Evolutionary conservation across 1,140 invertebrate genomes (phyloP).

Genomic region (Oncopodura yosiiana): DNA sequence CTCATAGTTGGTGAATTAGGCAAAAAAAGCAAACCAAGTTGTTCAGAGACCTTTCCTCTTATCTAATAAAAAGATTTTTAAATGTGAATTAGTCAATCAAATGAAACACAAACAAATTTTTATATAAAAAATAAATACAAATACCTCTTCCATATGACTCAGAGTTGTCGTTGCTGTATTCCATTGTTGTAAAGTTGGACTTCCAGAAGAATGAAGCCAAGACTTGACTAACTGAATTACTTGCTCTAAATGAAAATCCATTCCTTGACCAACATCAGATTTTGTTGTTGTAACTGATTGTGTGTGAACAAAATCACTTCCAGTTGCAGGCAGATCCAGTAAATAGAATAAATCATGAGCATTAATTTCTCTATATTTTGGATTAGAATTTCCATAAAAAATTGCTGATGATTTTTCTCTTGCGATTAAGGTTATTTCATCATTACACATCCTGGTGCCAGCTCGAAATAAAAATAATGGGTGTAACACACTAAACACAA

Average conservation of each 20-base stretch:
- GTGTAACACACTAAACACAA: background rate
- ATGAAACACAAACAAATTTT: too few relatives aligned
- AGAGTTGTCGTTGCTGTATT: too few relatives aligned
- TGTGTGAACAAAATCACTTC: too few relatives aligned
- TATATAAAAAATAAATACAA: too few relatives aligned
- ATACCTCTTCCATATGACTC: too few relatives aligned
- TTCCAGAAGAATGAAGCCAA: background rate
- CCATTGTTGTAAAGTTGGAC: background rate
- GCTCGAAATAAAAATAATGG: conserved; percentile 2
- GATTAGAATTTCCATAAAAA: too few relatives aligned
- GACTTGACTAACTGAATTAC: background rate
- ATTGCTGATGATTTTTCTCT: background rate
- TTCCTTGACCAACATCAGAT: background rate
- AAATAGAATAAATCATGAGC: background rate
- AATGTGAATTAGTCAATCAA: too few relatives aligned
- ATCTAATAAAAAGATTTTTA: too few relatives aligned
- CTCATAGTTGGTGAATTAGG: too few relatives aligned
- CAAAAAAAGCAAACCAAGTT: too few relatives aligned
- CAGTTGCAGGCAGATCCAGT: background rate
- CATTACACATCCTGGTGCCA: background rate
- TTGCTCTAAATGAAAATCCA: background rate
- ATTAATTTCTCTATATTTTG: background rate
- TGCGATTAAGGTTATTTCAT: background rate
- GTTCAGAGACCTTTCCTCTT: too few relatives aligned
- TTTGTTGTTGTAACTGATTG: background rate